Evolutionary conservation across 2,888 invertebrate species (phyloP), one percentile per base, ranked within the genome.

Genomic region (Lacanobia wlatinum): DNA sequence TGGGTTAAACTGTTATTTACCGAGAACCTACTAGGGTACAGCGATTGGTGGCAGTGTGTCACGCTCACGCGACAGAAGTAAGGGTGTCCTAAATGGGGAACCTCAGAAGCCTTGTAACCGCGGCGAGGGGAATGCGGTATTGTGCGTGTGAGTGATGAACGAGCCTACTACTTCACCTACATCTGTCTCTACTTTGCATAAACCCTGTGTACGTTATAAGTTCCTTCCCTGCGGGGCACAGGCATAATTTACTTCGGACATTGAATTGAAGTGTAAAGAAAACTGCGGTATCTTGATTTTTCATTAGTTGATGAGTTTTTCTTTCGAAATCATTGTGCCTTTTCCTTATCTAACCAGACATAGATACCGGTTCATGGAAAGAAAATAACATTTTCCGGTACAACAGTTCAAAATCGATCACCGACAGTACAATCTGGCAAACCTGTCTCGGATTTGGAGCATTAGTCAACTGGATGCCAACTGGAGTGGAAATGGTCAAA

Each of bases 401-500:
- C 10, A 52, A 8, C 14, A 62, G 46, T 53, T 61, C 53, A 46
- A 16, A 34, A 71, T 71, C 53, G 55, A 72, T 69, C 10, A 66
- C 34, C 60, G 7, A 21, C 46, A 63, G 43, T 46, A 73, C 64
- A 70, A 73, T 73, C 72, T 69, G 75, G 70, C 64, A 62, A 69
- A 62, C 23, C 23, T 64, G 64, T 34, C 60, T 60, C 68, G 70
- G 76, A 72, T 87, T 74, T 74, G 73, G 78, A 83, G 69, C 76
- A 82, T 73, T 82, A 65, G 77, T 76, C 60, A 65, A 66, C 76
- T 65, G 48, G 28, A 34, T 46, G 62, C 73, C 60, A 76, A 84
- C 56, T 86, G 70, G 79, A 80, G 67, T 85, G 85, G 86, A 86
- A 85, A 80, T 81, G 73, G 70, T 80, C 72, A 87, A 85, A 85